phyloP scores from a whole-genome alignment of 1,140 invertebrate species.

The Patella vulgata region DNA sequence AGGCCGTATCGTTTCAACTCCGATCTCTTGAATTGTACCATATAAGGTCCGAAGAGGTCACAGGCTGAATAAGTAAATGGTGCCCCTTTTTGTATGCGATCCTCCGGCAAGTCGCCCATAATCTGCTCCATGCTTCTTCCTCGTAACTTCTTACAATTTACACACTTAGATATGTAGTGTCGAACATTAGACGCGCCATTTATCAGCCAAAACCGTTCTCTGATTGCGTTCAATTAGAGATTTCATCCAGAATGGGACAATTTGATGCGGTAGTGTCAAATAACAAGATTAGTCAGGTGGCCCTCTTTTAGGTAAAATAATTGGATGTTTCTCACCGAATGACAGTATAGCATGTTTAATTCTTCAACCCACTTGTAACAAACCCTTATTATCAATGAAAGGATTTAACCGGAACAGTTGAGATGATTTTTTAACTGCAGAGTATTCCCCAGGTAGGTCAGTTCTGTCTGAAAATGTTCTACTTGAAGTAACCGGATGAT shows the following conservation, averaged over 20 bases:
- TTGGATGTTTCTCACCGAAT: slow-evolving; percentile 4
- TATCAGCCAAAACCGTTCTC: slow-evolving; percentile 32
- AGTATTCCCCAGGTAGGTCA: too few species aligned
- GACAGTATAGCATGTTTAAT: slow-evolving; percentile 13
- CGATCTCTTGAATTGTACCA: too few species aligned
- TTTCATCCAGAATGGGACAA: slow-evolving; percentile 27
- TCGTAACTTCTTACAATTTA: slow-evolving; percentile 23
- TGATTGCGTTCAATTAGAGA: slow-evolving; percentile 26
- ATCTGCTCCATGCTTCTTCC: slow-evolving; percentile 14
- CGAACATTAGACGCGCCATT: slow-evolving; percentile 13
- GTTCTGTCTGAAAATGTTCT: too few species aligned
- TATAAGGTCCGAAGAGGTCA: background rate
- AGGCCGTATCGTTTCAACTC: too few species aligned
- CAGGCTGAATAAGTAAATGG: slow-evolving; percentile 28
- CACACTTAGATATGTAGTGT: slow-evolving; percentile 19
- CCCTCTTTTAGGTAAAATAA: slow-evolving; percentile 20
- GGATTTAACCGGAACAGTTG: slow-evolving; percentile 8
- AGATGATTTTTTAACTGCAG: too few species aligned
- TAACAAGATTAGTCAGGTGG: slow-evolving; percentile 20
- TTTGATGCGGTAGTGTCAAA: slow-evolving; percentile 19
- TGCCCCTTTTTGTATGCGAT: slow-evolving; percentile 14
- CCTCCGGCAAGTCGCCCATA: slow-evolving; percentile 33
- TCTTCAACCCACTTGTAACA: slow-evolving; percentile 24
- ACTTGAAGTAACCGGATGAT: too few species aligned
- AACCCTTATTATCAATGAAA: slow-evolving; percentile 16